Evolutionary conservation across 2,888 invertebrate genomes (phyloP), one percentile per base, ranked within the genome.

Genomic region (Conchocele bisecta): DNA sequence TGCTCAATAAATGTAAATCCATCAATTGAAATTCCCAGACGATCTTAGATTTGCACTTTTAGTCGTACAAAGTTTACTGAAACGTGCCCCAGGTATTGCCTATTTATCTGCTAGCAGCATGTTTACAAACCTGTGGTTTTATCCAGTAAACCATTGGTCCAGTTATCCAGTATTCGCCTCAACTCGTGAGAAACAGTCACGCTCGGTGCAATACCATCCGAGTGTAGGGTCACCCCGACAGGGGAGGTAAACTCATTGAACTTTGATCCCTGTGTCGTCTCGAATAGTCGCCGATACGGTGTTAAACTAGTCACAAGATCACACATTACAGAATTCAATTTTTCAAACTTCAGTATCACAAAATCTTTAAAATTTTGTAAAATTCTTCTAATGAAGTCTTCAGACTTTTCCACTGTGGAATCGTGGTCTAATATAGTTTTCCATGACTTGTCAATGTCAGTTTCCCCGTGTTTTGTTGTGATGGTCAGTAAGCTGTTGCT

Each of bases 401-500:
- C 39, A 26, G 33, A 26, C 15, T 50, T 35, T 4, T 41, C 28
- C 11, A 26, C 9, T n/a, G 15, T 15, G 13, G n/a, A 26, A 6
- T 20, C 9, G 1, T 20, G 44, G 51, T n/a, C 44, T 29, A 22
- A 24, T 29, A 58, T 48, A 37, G 33, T 26, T 26, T 33, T 39
- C 13, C 67, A 28, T 17, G 63, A 35, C 26, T 31, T 31, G 33
- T 60, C 44, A 11, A 57, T 66, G 17, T 81, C 66, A 26, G 56
- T 54, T 31, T 70, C 65, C 6, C 51, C 59, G 9, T 13, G 13
- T 15, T 26, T 24, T 5, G 83, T 81, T 41, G 56, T 59, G 6
- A 87, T 57, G 1, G 82, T 78, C 13, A 86, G 37, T 11, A 81
- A 72, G 50, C 86, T 85, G 58, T 74, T 78, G 39, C 79, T 76